Percentiles rank a stretch among this genome's conserved stretches.
Conservation (phyloP, 37 sponge, comb jelly and placozoan genomes). For the Chondrilla cf. caribensis region DNA sequence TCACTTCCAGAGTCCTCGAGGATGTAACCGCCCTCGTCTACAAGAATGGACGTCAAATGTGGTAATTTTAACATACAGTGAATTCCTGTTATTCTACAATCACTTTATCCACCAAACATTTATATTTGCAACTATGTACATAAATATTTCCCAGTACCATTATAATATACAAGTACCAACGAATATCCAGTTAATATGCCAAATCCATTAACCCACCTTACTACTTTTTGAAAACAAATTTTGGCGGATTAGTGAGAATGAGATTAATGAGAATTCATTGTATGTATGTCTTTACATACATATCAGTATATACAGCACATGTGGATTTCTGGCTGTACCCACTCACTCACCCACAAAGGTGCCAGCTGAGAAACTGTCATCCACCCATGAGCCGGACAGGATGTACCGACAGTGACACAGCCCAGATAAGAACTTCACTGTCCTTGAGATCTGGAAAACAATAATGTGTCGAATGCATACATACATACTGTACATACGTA, state of each 20-base stretch:
- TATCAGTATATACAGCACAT: background rate
- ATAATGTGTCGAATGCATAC: background rate
- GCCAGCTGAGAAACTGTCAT: conserved; percentile 30
- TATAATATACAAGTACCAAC: too few relatives aligned
- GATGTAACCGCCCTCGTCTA: conserved; percentile 46
- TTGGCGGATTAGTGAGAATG: too few relatives aligned
- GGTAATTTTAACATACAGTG: too few relatives aligned
- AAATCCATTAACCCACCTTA: too few relatives aligned
- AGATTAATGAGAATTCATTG: too few relatives aligned
- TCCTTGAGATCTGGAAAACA: conserved; percentile 53
- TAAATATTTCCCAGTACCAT: too few relatives aligned
- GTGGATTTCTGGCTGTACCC: background rate
- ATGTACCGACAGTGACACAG: conserved; percentile 63
- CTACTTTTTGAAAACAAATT: too few relatives aligned
- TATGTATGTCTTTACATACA: background rate
- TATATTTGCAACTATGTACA: too few relatives aligned
- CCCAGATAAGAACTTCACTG: conserved; percentile 84
- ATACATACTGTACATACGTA: too few relatives aligned
- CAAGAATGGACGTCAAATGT: background rate
- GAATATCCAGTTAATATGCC: too few relatives aligned
- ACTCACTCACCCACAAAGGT: conserved; percentile 32
- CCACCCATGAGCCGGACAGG: conserved; percentile 73
- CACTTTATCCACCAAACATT: too few relatives aligned
- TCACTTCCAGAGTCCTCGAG: conserved; percentile 62
- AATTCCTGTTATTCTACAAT: too few relatives aligned